These are phyloP conservation scores for Tribolium freemani DNA, from an alignment of 2,888 invertebrate species.

Conservation along the genomic window DNA sequence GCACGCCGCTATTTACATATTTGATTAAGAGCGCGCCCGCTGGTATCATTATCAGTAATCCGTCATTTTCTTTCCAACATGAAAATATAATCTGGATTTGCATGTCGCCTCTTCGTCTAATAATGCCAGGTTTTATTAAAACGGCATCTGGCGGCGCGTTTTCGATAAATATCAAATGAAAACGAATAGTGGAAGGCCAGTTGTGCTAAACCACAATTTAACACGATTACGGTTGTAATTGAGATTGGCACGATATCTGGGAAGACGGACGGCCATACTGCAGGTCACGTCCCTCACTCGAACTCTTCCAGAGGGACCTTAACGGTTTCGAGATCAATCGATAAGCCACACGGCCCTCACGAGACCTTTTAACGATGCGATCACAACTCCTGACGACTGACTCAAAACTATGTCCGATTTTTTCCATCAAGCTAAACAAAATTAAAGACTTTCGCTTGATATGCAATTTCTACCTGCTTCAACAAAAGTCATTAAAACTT, in stretches of 20 bases:
- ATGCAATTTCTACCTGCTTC: not conserved
- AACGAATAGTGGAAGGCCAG: not conserved
- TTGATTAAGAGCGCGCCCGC: conserved; percentile 25
- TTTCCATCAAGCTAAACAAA: not conserved
- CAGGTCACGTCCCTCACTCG: conserved; percentile 48
- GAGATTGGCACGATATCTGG: conserved; percentile 49
- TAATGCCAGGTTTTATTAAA: conserved; percentile 6
- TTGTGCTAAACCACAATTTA: conserved; percentile 36
- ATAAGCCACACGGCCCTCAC: conserved; percentile 32
- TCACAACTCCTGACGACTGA: conserved; percentile 19
- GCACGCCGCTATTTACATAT: conserved; percentile 23
- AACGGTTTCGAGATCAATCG: conserved; percentile 48
- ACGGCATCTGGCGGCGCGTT: not conserved
- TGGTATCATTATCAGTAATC: conserved; percentile 31
- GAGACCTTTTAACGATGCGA: conserved; percentile 35
- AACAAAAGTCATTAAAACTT: not conserved
- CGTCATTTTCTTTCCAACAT: conserved; percentile 33
- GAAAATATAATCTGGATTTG: conserved; percentile 33
- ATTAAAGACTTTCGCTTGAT: not conserved
- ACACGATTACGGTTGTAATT: conserved; percentile 47
- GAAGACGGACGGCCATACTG: conserved; percentile 37
- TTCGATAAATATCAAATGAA: not conserved
- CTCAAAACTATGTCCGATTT: conserved; percentile 1
- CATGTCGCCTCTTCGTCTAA: conserved; percentile 7
- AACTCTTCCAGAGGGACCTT: conserved; percentile 44